Percentiles rank a stretch among this genome's conserved stretches.
Evolutionary conservation across 2,113 vertebrate genomes (phyloP).

Genomic region (Charadrius vociferus): DNA sequence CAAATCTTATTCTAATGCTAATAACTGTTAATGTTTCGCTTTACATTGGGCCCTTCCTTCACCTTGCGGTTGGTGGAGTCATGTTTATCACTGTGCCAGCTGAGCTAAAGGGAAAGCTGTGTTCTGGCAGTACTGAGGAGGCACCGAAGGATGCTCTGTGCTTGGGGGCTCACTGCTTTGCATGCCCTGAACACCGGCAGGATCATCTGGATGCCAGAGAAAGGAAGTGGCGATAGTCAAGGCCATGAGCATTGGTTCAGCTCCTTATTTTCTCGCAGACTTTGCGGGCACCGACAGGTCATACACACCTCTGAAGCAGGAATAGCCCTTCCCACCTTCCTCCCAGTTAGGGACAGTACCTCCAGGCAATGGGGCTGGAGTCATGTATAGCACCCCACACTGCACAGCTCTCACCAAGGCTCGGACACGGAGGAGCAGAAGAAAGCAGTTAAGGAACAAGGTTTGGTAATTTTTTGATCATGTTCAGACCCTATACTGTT

Average conservation of each 20-base stretch:
- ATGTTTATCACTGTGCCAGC: not conserved
- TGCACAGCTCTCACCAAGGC: not conserved
- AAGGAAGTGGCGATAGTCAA: not conserved
- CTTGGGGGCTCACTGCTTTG: not conserved
- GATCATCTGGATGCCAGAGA: not conserved
- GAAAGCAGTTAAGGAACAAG: not conserved
- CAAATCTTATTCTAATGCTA: not conserved
- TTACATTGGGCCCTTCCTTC: not conserved
- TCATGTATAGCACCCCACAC: not conserved
- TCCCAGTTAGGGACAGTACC: not conserved
- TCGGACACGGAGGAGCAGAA: not conserved
- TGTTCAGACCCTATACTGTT: not conserved
- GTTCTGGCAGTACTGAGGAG: not conserved
- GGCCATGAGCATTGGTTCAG: not conserved
- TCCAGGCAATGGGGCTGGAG: not conserved
- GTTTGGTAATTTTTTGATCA: not conserved
- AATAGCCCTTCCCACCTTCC: not conserved
- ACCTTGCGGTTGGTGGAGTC: not conserved
- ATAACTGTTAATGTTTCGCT: not conserved
- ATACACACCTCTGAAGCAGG: not conserved
- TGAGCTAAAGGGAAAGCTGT: not conserved
- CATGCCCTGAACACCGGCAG: fast-evolving
- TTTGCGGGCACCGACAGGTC: not conserved
- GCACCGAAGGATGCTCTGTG: not conserved
- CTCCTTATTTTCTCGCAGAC: not conserved